phyloP scores from a whole-genome alignment of 1,140 invertebrate species.

The Brachionus sp. region DNA sequence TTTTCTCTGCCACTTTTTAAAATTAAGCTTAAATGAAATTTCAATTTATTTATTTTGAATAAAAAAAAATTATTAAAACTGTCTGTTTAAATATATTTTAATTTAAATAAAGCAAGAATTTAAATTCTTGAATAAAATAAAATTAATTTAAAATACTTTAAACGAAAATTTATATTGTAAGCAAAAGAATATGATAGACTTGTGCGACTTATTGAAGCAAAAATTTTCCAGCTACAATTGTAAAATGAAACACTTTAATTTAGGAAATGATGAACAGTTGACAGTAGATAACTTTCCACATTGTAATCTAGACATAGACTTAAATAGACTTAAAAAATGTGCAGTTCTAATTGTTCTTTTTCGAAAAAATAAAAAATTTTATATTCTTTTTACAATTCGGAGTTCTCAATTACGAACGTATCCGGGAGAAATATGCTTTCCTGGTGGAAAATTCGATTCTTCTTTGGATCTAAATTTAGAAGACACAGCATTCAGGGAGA shows the following conservation, averaged over 20 bases:
- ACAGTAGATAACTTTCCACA: slow-evolving; percentile 11
- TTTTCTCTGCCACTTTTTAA: neutral
- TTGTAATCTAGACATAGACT: neutral
- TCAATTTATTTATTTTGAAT: neutral
- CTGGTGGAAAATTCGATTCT: slow-evolving; percentile 26
- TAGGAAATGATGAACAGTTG: neutral
- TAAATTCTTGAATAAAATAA: neutral
- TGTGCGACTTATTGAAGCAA: neutral
- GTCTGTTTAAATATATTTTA: neutral
- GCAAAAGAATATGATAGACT: neutral
- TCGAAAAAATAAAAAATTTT: neutral
- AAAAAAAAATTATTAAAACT: neutral
- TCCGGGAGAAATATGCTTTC: slow-evolving; percentile 40
- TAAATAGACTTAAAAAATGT: slow-evolving; percentile 6
- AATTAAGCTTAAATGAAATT: neutral
- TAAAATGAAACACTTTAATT: neutral
- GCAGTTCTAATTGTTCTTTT: slow-evolving; percentile 36
- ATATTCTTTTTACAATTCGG: slow-evolving; percentile 27
- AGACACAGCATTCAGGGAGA: slow-evolving; percentile 33
- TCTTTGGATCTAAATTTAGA: neutral
- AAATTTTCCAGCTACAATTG: slow-evolving; percentile 1
- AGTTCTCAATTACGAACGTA: neutral
- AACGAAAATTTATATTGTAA: too few species aligned
- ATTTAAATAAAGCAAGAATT: neutral
- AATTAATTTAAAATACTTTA: neutral